Conservation (phyloP, 2,113 vertebrate genomes). For the Phasianus colchicus region DNA sequence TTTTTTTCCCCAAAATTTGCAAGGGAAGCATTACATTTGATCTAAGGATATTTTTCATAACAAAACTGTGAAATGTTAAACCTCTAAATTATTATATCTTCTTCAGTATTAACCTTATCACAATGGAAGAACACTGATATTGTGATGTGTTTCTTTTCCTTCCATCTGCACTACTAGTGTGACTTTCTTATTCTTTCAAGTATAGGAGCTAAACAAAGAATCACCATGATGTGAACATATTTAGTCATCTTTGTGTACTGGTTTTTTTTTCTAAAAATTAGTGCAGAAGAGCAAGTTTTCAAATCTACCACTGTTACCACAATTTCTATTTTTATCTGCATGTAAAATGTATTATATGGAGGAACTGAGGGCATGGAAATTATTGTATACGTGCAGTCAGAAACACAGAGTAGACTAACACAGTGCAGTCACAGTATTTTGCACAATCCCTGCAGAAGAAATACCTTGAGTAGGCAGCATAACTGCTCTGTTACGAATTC, state of each 20-base stretch:
- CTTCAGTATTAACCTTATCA: background rate
- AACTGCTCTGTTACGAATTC: background rate
- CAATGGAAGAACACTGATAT: background rate
- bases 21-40: background rate
- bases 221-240: background rate
- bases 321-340: background rate
- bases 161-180: background rate
- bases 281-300: background rate
- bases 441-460: background rate
- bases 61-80: background rate
- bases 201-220: background rate
- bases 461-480: background rate
- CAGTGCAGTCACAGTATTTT: background rate
- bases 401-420: background rate
- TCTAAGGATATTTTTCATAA: background rate
- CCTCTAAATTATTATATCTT: background rate
- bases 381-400: background rate
- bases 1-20: background rate
- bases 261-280: background rate
- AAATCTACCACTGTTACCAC: background rate
- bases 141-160: background rate
- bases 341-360: background rate
- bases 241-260: background rate
- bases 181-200: background rate
- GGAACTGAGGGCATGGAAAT: background rate